Conservation (phyloP, 2,113 vertebrate species). For the Chlorodrepanis virens region DNA sequence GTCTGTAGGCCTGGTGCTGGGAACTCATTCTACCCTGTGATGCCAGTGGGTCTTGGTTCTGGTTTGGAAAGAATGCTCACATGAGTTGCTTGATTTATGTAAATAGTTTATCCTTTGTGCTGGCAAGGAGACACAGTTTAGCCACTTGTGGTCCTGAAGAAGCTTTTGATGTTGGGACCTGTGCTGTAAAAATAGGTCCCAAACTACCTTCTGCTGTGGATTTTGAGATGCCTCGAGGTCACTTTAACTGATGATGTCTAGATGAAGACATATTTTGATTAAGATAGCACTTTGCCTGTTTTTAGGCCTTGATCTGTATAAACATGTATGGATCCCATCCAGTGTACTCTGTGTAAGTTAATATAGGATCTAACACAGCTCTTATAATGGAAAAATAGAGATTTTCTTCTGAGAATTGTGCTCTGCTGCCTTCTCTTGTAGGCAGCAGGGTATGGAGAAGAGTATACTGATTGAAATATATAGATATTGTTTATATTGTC, state of each 20-base stretch:
- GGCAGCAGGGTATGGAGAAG: not conserved
- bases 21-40: not conserved
- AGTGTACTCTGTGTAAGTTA: not conserved
- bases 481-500: not conserved
- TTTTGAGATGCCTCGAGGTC: not conserved
- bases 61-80: not conserved
- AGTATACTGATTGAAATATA: too few species aligned
- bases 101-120: not conserved
- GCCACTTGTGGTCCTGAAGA: not conserved
- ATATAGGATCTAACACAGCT: not conserved
- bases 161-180: not conserved
- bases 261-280: not conserved
- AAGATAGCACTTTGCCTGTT: not conserved
- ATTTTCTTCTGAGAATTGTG: not conserved
- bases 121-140: not conserved
- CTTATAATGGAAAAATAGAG: not conserved
- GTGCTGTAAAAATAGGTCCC: not conserved
- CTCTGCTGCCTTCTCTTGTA: not conserved
- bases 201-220: not conserved
- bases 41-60: not conserved
- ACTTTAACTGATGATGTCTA: not conserved
- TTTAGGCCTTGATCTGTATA: not conserved
- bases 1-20: not conserved
- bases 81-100: not conserved
- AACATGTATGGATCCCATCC: not conserved